phyloP scores from a whole-genome alignment of 2,888 invertebrate genomes.

The Biston betularia region DNA sequence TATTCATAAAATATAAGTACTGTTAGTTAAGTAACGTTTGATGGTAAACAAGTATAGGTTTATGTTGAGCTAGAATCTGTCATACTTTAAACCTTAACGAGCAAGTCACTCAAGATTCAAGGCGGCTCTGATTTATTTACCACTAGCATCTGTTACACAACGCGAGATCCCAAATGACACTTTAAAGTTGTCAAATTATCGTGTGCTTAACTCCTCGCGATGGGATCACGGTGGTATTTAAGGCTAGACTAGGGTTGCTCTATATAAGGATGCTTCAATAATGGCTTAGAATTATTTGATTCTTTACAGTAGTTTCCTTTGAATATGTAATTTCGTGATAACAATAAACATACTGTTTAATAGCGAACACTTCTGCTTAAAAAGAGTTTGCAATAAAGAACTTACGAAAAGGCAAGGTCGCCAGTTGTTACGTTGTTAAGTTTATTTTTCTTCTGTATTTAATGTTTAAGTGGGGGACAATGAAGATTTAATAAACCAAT shows the following conservation, averaged over 20 bases:
- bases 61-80: slow-evolving; percentile 49
- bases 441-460: too few species aligned
- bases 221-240: slow-evolving; percentile 16
- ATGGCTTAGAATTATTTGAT: not conserved
- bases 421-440: too few species aligned
- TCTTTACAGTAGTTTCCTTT: not conserved
- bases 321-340: not conserved
- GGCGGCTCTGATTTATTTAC: slow-evolving; percentile 73
- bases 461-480: too few species aligned
- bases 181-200: slow-evolving; percentile 82
- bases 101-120: slow-evolving; percentile 72
- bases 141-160: slow-evolving; percentile 76
- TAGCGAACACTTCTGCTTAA: too few species aligned
- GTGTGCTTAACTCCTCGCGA: slow-evolving; percentile 52
- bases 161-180: slow-evolving; percentile 74
- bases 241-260: not conserved
- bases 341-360: not conserved
- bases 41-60: not conserved
- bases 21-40: too few species aligned
- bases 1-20: too few species aligned
- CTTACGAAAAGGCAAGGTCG: too few species aligned
- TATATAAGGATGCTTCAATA: not conserved
- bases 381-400: too few species aligned
- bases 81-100: slow-evolving; percentile 66
- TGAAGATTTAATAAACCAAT: too few species aligned